These are phyloP conservation scores for Zoanthus gigantus DNA, from an alignment of 92 coral and sea anemone genomes.

Conservation along the genomic window DNA sequence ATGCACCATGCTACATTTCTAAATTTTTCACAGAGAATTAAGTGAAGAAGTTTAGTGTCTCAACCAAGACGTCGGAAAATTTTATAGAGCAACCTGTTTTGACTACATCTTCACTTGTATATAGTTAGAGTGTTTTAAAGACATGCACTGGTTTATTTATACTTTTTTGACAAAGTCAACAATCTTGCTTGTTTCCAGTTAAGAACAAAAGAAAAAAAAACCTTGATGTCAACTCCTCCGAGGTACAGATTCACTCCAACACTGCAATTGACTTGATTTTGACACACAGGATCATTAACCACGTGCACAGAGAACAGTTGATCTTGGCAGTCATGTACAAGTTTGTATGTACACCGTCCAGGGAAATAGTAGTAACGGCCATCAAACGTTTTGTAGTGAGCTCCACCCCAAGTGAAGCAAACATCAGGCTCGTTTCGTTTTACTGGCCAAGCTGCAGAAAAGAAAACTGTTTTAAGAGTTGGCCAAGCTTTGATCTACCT, in stretches of 20 bases:
- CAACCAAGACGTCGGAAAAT: too few relatives aligned
- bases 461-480: background rate
- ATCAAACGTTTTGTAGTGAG: conserved; percentile 86
- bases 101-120: too few relatives aligned
- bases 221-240: conserved; percentile 88
- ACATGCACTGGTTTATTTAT: too few relatives aligned
- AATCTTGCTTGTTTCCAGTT: background rate
- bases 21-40: too few relatives aligned
- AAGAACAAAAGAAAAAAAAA: conserved; percentile 4
- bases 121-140: too few relatives aligned
- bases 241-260: conserved; percentile 86
- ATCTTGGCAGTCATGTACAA: conserved; percentile 87
- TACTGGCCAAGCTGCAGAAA: conserved; percentile 47
- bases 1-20: too few relatives aligned
- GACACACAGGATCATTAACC: conserved; percentile 72
- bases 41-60: too few relatives aligned
- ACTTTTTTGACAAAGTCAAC: too few relatives aligned
- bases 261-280: conserved; percentile 64
- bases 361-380: conserved; percentile 87
- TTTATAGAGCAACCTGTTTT: too few relatives aligned
- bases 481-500: too few relatives aligned
- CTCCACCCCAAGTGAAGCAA: conserved; percentile 85
- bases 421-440: conserved; percentile 79
- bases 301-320: conserved; percentile 91
- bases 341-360: conserved; percentile 95